A percentile compares a stretch with the other conserved stretches of the same genome.
Conservation (phyloP, 2,797 vertebrate species). For the Spinibarbus caldwelli region DNA sequence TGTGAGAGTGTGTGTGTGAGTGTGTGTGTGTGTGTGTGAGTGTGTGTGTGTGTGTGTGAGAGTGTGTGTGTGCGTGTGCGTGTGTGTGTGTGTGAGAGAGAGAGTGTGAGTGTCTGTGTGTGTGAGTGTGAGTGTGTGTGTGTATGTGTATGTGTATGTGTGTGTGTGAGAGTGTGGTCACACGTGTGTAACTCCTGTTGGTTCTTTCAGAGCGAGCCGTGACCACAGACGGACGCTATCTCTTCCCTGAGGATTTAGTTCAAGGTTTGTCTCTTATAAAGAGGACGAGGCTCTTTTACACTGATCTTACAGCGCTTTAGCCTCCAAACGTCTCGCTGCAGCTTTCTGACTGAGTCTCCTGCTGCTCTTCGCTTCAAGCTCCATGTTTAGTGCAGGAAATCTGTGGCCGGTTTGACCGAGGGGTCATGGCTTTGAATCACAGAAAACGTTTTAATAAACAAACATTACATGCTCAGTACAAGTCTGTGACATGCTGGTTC, state of each 20-base stretch:
- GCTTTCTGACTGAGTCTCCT: neutral
- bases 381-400: neutral
- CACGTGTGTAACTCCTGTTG: constrained; percentile 63
- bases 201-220: constrained; percentile 88
- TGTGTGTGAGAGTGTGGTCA: neutral
- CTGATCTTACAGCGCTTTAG: neutral
- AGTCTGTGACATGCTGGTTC: neutral
- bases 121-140: too few species aligned
- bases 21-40: too few species aligned
- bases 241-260: constrained; percentile 87
- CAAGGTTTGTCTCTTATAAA: constrained; percentile 82
- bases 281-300: neutral
- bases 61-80: too few species aligned
- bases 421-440: neutral
- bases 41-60: too few species aligned
- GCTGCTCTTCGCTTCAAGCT: neutral
- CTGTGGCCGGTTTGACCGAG: neutral
- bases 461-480: neutral
- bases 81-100: too few species aligned
- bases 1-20: too few species aligned
- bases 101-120: too few species aligned
- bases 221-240: constrained; percentile 90
- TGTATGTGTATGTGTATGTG: too few species aligned
- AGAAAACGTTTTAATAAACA: neutral
- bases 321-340: neutral